phyloP scores from a whole-genome alignment of 2,113 vertebrate genomes.

The Onychorhynchus coronatus region DNA sequence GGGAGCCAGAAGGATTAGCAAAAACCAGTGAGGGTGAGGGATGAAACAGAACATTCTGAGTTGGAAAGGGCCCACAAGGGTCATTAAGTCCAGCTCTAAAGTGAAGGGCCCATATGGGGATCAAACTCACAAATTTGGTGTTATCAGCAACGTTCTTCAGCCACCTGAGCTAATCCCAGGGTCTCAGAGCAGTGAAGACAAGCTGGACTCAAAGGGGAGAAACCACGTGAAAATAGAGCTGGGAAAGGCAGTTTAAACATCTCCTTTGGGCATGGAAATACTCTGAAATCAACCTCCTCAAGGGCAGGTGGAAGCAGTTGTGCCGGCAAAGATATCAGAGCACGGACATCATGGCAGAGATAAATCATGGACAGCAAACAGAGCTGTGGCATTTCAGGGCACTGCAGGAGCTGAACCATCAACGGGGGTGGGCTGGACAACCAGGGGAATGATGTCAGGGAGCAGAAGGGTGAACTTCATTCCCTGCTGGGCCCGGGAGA shows the following conservation, averaged over 20 bases:
- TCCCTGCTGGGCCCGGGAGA: neutral
- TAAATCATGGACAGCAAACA: neutral
- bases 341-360: neutral
- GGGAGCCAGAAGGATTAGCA: neutral
- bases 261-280: neutral
- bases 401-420: neutral
- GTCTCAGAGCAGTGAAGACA: neutral
- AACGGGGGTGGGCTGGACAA: rapidly evolving
- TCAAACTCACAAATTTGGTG: neutral
- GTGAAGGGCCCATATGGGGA: neutral
- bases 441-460: neutral
- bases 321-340: neutral
- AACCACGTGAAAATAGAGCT: neutral
- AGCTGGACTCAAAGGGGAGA: neutral
- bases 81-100: neutral
- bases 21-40: neutral
- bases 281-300: neutral
- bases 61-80: neutral
- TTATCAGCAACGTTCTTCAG: neutral
- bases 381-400: neutral
- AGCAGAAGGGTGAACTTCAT: neutral
- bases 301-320: rapidly evolving
- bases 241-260: neutral
- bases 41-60: neutral
- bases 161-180: neutral